Conservation (phyloP, 2,888 invertebrate genomes). For the Acleris laterana region DNA sequence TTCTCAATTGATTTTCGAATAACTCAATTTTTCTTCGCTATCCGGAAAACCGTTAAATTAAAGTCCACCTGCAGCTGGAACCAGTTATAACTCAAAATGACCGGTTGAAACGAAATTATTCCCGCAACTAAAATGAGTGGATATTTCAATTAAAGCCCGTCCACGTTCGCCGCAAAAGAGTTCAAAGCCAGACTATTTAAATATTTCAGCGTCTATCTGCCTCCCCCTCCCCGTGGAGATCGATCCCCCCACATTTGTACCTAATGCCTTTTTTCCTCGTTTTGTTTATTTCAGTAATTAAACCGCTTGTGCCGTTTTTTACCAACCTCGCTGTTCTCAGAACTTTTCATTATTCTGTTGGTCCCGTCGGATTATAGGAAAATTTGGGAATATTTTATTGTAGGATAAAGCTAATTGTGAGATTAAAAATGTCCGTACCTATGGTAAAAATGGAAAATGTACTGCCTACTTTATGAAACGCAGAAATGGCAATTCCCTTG, state of each 20-base stretch:
- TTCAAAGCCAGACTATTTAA: conserved; percentile 57
- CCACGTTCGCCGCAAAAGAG: conserved; percentile 44
- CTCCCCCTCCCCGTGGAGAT: conserved; percentile 57
- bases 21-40: too few species aligned
- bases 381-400: too few species aligned
- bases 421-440: too few species aligned
- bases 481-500: too few species aligned
- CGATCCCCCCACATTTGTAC: conserved; percentile 57
- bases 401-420: too few species aligned
- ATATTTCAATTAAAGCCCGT: conserved; percentile 43
- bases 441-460: too few species aligned
- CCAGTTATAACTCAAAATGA: not conserved
- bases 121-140: conserved; percentile 25
- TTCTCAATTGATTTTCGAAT: too few species aligned
- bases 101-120: not conserved
- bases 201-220: conserved; percentile 56
- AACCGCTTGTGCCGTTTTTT: conserved; percentile 47
- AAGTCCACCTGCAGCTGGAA: too few species aligned
- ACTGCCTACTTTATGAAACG: too few species aligned
- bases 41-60: too few species aligned
- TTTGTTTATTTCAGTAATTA: conserved; percentile 67
- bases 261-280: conserved; percentile 50
- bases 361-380: too few species aligned
- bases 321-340: not conserved
- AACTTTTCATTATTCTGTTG: conserved; percentile 15